Evolutionary conservation across 2,113 vertebrate species (phyloP), one percentile per base, ranked within the genome.

Genomic region (Dipodomys ordii): DNA sequence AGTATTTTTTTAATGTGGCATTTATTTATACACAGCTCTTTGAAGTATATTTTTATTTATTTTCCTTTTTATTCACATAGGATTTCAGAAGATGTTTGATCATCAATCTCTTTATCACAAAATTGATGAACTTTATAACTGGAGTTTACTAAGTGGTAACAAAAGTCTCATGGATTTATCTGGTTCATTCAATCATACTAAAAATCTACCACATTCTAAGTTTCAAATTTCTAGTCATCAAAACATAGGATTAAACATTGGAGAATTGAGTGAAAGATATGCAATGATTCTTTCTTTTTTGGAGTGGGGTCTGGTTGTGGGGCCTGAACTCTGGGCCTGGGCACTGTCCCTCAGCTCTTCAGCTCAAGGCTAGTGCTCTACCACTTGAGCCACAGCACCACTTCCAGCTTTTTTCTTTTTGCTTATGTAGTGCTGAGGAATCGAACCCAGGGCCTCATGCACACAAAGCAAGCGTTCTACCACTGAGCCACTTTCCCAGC

Each of bases 31-130:
- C 15, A 3, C 30, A 83, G 84, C 13, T 7, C 7, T 64, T 30
- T 89, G 11, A 94, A 35, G 7, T 83, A 53, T 53, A 1, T 87
- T 76, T 53, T 12, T 79, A 67, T 23, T 64, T 23, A 64, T 64
- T 16, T 57, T 83, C 25, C 13, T 72, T 93, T 91, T 78, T 57
- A 86, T 46, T 87, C 53, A 27, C 25, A 69, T 20, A 78, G 62
- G 78, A 64, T 68, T 96, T 94, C 64, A 77, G 72, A 88, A 91
- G 73, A 91, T 35, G 86, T 87, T 91, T 90, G 30, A 27, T 78
- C 23, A 88, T 92, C 16, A 39, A 7, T 77, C 35, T 86, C 13
- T 65, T 89, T 27, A 76, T 76, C 8, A 44, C 73, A 67, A 96
- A 95, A 78, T 65, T 89, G 57, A 73, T 72, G 28, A 87, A 92